Conservation (phyloP, 2,113 vertebrate species). For the Mohoua ochrocephala region DNA sequence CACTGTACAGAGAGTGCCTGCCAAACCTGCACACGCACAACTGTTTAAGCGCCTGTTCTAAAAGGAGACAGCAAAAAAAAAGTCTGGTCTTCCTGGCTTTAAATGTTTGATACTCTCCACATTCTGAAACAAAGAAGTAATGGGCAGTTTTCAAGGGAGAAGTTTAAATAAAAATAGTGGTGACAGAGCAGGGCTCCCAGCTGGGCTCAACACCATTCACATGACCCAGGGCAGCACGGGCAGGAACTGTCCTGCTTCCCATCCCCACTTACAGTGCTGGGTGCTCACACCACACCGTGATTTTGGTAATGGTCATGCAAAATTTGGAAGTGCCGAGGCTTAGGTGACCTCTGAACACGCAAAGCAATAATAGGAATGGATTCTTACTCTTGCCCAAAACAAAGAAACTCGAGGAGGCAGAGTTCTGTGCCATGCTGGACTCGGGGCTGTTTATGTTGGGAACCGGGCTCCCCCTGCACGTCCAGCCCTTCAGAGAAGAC, state of each 20-base stretch:
- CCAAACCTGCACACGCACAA: neutral
- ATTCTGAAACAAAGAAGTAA: neutral
- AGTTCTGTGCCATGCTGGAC: neutral
- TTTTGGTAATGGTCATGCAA: neutral
- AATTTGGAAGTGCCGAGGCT: neutral
- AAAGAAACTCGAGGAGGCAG: neutral
- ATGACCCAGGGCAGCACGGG: neutral
- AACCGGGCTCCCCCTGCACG: accelerated
- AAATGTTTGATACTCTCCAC: neutral
- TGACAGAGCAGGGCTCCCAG: neutral
- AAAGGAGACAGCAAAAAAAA: neutral
- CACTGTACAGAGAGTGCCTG: neutral
- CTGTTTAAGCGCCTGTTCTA: neutral
- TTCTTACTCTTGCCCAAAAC: neutral
- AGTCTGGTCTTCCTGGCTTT: neutral
- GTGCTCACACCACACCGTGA: neutral
- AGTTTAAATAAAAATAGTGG: neutral
- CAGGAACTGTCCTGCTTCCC: neutral
- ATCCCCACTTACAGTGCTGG: neutral
- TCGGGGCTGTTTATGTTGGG: neutral
- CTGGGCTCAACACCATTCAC: neutral
- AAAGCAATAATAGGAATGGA: neutral
- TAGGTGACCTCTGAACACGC: neutral
- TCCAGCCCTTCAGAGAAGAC: neutral
- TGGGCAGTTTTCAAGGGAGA: neutral